Evolutionary conservation across 1,140 invertebrate genomes (phyloP).

Genomic region (Ips typographus): DNA sequence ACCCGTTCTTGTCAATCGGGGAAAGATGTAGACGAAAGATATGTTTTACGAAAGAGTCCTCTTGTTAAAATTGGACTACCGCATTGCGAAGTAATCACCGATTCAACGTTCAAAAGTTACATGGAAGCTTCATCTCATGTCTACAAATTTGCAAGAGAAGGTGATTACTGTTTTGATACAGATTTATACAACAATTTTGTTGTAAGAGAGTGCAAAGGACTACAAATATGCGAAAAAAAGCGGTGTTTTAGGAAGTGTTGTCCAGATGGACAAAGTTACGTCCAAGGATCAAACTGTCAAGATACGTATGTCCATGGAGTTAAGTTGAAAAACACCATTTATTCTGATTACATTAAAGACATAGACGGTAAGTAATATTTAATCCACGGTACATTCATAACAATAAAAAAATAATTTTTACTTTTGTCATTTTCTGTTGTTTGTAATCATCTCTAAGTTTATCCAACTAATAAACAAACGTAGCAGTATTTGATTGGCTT

Average conservation of each 20-base stretch:
- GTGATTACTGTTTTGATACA: conserved; percentile 37
- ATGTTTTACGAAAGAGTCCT: conserved; percentile 4
- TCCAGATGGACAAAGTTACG: conserved; percentile 44
- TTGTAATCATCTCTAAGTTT: too few species aligned
- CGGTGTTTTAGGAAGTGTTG: conserved; percentile 43
- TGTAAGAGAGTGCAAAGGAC: conserved; percentile 36
- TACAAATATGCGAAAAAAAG: conserved; percentile 28
- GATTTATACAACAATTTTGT: conserved; percentile 22
- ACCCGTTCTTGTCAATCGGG: conserved; percentile 28
- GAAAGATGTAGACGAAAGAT: conserved; percentile 3
- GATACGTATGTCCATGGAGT: conserved; percentile 40
- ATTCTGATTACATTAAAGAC: conserved; percentile 32
- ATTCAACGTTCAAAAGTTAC: conserved; percentile 16
- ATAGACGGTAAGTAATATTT: conserved; percentile 34
- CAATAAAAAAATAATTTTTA: too few species aligned
- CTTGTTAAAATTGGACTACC: conserved; percentile 39
- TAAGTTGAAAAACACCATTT: conserved; percentile 20
- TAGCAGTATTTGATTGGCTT: too few species aligned
- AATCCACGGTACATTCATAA: neutral
- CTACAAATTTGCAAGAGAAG: conserved; percentile 13
- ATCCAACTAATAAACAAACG: too few species aligned
- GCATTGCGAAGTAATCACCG: conserved; percentile 37
- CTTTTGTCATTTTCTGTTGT: too few species aligned
- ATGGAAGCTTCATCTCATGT: too few species aligned
- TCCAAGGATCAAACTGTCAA: conserved; percentile 35